Base-by-base conservation (phyloP, 2,113 vertebrate species). In the Ibidorhyncha struthersii region DNA sequence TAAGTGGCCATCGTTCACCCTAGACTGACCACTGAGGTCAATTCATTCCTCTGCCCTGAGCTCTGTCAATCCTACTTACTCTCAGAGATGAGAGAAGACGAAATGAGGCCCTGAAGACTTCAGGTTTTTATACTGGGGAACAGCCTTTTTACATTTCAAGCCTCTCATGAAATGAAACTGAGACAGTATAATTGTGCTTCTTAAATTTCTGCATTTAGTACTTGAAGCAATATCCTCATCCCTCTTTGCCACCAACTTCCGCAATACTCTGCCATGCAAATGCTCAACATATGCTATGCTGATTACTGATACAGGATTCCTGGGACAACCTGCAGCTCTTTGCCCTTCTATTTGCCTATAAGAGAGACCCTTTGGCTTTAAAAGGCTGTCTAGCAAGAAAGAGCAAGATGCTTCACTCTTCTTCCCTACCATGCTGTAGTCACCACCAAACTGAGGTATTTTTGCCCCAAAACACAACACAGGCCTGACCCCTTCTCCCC, bases 341-440 rank as follows among this genome's bases (percentile, higher is more conserved):
- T 36, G 23, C 22, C 47, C 25, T 73, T n/a, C 23, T 45, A 23
- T 9, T 5, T 36, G 49, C 36, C 34, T 43, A 0, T 1, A 15
- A 23, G 29, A 67, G 23, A 67, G 26, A 63, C 25, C 23, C 14
- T 63, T 27, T 16, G 23, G 53, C 19, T 77, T 50, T 50, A 58
- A 3, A 3, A 1, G 5, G 12, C 67, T 43, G 12, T 4, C 36
- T 17, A 0, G 4, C 8, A 18, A 47, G 62, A 47, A 8, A 30
- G 2, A 56, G 21, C 34, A 53, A 81, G 27, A 49, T 6, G 11
- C 27, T 77, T 47, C 66, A 43, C 26, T 61, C 36, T 29, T 45
- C 45, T 41, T 79, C 47, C 47, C 61, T 36, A 29, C 9, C 14
- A 10, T 5, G 9, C 69, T 47, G 41, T 52, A 85, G 20, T 14